These are phyloP conservation scores for Pemphigus obesinymphae DNA, from an alignment of 1,140 invertebrate genomes.

Conservation along the genomic window DNA sequence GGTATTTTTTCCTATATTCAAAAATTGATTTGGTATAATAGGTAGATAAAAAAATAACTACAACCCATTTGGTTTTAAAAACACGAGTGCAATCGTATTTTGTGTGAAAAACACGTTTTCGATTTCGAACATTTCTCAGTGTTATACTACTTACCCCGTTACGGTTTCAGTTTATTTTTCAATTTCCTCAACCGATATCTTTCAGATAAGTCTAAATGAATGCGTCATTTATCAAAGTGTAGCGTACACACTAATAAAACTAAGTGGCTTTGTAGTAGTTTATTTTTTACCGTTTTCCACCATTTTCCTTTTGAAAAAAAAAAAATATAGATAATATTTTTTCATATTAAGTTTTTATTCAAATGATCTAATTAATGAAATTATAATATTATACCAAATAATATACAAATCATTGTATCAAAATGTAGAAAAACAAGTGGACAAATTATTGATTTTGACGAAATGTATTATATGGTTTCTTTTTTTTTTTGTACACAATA, in stretches of 20 bases:
- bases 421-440: no score
- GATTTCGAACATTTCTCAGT: slow-evolving; percentile 22
- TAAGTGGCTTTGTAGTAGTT: slow-evolving; percentile 16
- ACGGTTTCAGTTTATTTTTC: slow-evolving; percentile 23
- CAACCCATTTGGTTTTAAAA: background rate
- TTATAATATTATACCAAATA: no score
- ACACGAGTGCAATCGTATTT: background rate
- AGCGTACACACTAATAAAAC: slow-evolving; percentile 2
- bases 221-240: slow-evolving; percentile 20
- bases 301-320: background rate
- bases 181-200: background rate
- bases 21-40: background rate
- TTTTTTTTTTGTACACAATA: no score
- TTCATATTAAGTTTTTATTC: background rate
- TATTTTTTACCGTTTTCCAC: background rate
- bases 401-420: no score
- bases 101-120: slow-evolving; percentile 14
- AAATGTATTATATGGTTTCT: no score
- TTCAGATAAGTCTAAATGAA: slow-evolving; percentile 22
- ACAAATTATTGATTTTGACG: no score
- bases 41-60: background rate
- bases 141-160: background rate
- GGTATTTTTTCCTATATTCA: no score
- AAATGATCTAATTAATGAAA: no score
- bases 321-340: no score